These are phyloP conservation scores for Eugnorisma glareosa DNA, from an alignment of 2,888 invertebrate species.

Conservation along the genomic window DNA sequence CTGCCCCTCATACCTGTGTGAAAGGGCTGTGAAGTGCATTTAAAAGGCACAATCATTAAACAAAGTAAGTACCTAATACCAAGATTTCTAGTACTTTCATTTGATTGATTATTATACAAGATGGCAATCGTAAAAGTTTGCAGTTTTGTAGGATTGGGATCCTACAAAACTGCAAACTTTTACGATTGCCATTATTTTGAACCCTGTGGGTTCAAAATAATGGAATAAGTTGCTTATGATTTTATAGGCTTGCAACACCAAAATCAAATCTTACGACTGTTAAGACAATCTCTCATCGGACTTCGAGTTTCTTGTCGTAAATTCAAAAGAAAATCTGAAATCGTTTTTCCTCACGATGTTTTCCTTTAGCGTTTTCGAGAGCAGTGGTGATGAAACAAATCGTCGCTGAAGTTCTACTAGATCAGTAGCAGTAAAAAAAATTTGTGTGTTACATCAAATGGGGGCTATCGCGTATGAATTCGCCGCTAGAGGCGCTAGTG, in stretches of 20 bases:
- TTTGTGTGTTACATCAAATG: too few relatives aligned
- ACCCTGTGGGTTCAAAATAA: too few relatives aligned
- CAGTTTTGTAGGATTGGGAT: too few relatives aligned
- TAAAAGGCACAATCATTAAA: too few relatives aligned
- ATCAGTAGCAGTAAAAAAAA: too few relatives aligned
- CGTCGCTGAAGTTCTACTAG: too few relatives aligned
- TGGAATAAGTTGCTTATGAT: background rate
- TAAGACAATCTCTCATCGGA: background rate
- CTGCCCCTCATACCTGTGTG: background rate
- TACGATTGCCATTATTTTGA: conserved; percentile 2
- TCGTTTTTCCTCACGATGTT: too few relatives aligned
- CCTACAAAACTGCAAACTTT: conserved; percentile 1
- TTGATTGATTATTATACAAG: background rate
- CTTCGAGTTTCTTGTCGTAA: background rate
- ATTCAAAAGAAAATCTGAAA: background rate
- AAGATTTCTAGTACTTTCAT: background rate
- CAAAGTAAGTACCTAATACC: background rate
- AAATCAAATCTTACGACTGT: background rate
- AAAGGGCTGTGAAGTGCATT: background rate
- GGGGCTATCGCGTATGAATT: too few relatives aligned
- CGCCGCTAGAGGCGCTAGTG: too few relatives aligned
- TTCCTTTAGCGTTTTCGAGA: too few relatives aligned
- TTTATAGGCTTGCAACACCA: background rate
- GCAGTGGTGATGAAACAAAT: too few relatives aligned
- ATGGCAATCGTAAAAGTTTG: too few relatives aligned